Conservation (phyloP, 2,797 vertebrate species). For the Knipowitschia caucasica region DNA sequence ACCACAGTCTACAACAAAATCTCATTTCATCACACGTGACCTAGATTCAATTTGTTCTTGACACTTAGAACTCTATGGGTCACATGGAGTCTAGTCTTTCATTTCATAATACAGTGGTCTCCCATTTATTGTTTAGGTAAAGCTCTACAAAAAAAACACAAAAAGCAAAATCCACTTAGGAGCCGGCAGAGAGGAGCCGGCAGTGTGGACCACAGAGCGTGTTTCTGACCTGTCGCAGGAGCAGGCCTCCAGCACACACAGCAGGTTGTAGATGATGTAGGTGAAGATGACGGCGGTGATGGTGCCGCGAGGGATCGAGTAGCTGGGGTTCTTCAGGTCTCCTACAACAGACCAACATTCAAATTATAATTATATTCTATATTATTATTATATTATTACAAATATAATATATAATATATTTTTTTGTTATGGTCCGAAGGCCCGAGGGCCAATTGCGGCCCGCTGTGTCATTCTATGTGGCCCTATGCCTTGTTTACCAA, state of each 20-base stretch:
- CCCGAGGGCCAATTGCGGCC: too few relatives aligned
- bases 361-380: too few relatives aligned
- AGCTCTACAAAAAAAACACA: too few relatives aligned
- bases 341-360: conserved; percentile 65
- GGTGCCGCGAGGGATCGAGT: conserved; percentile 88
- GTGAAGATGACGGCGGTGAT: conserved; percentile 91
- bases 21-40: conserved; percentile 4
- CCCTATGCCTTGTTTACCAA: too few relatives aligned
- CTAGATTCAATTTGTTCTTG: conserved; percentile 1
- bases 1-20: background rate
- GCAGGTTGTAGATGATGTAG: conserved; percentile 85
- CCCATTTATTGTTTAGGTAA: too few relatives aligned
- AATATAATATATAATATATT: too few relatives aligned
- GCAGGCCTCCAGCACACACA: conserved; percentile 84
- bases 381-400: too few relatives aligned
- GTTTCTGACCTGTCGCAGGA: conserved; percentile 82
- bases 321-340: conserved; percentile 86
- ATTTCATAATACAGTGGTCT: too few relatives aligned
- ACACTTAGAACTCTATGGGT: background rate
- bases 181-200: too few relatives aligned
- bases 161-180: background rate
- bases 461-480: too few relatives aligned
- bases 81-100: background rate
- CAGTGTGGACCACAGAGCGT: too few relatives aligned
- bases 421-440: too few relatives aligned